Conservation (phyloP, 2,888 invertebrate genomes). For the Nipponacmea schrenckii region DNA sequence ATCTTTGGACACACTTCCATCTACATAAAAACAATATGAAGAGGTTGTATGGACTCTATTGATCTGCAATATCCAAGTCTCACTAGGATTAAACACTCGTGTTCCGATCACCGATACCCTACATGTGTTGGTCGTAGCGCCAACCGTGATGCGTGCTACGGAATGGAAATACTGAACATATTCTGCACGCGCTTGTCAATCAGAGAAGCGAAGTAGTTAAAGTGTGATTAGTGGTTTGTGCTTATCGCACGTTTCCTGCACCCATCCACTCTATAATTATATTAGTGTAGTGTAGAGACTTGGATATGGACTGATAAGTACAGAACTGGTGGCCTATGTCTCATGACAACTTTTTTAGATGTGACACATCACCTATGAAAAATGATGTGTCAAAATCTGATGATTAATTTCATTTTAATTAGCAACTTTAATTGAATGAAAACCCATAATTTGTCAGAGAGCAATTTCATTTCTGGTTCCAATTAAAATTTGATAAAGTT, state of each 20-base stretch:
- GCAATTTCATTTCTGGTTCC: neutral
- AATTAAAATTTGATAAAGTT: neutral
- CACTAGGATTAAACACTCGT: neutral
- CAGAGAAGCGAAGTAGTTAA: neutral
- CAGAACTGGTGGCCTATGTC: conserved; percentile 1
- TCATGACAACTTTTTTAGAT: neutral
- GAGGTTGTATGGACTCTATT: neutral
- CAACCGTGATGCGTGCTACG: conserved; percentile 3
- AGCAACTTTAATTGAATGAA: neutral
- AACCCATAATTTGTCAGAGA: conserved; percentile 2
- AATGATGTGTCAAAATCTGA: conserved; percentile 4
- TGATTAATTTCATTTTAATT: neutral
- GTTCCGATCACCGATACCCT: neutral
- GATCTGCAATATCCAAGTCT: neutral
- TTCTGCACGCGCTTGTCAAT: conserved; percentile 7
- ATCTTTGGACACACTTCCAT: conserved; percentile 1
- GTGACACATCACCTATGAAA: neutral
- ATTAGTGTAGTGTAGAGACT: neutral
- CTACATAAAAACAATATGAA: neutral
- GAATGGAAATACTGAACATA: neutral
- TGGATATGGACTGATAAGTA: neutral
- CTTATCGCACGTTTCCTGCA: conserved; percentile 4
- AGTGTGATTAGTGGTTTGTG: conserved; percentile 1
- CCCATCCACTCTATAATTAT: neutral
- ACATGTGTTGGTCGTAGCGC: neutral